Conservation (phyloP, 2,888 invertebrate species). For the Aphodius granarius region DNA sequence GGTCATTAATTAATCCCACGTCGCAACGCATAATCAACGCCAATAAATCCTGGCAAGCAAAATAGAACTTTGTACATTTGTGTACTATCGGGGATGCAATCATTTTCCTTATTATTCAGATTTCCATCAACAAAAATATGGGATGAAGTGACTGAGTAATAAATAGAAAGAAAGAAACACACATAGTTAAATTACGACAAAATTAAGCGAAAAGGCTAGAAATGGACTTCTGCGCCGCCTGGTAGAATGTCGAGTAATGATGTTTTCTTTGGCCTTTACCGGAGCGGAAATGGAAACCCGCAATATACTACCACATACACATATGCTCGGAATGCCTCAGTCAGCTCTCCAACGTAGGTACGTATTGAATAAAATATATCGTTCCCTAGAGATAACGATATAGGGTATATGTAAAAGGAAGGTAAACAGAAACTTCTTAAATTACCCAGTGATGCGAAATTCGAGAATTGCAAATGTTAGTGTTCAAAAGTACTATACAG, state of each 20-base stretch:
- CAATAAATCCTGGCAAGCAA: not conserved
- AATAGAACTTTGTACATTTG: not conserved
- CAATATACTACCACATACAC: not conserved
- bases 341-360: not conserved
- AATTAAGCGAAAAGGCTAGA: not conserved
- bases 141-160: too few relatives aligned
- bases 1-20: not conserved
- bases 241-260: not conserved
- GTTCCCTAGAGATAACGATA: not conserved
- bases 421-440: too few relatives aligned
- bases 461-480: too few relatives aligned
- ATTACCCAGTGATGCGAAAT: too few relatives aligned
- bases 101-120: too few relatives aligned
- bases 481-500: too few relatives aligned
- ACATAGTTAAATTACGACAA: not conserved
- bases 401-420: not conserved
- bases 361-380: not conserved
- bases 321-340: not conserved
- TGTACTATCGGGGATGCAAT: not conserved
- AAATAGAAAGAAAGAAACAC: too few relatives aligned
- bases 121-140: too few relatives aligned
- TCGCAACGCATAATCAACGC: not conserved
- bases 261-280: not conserved
- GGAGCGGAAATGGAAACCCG: not conserved
- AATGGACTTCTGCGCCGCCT: too few relatives aligned